Percentiles rank a stretch among this genome's conserved stretches.
phyloP scores from a whole-genome alignment of 2,797 vertebrate genomes.

The Monodelphis domestica region DNA sequence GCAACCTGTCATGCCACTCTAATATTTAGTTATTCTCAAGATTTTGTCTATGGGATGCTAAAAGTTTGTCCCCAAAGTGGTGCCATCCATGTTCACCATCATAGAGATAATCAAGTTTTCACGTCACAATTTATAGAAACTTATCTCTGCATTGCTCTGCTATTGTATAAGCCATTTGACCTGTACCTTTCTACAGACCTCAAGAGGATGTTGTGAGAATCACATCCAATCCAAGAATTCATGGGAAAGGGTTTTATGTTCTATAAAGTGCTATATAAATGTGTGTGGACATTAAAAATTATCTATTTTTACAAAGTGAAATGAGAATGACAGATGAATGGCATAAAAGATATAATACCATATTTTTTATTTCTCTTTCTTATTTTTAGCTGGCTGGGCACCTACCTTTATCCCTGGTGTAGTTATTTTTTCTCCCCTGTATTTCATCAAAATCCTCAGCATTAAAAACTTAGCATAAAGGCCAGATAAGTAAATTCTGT shows the following conservation, averaged over 20 bases:
- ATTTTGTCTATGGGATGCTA: not conserved
- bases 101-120: not conserved
- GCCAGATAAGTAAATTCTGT: not conserved
- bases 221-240: not conserved
- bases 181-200: not conserved
- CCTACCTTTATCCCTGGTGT: not conserved
- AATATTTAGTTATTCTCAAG: not conserved
- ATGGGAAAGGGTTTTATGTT: not conserved
- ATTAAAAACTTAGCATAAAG: conserved; percentile 48
- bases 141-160: not conserved
- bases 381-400: conserved; percentile 34
- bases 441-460: conserved; percentile 31
- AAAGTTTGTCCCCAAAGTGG: not conserved
- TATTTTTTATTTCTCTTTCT: not conserved
- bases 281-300: not conserved
- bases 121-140: not conserved
- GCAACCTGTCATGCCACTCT: not conserved
- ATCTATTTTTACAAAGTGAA: conserved; percentile 11
- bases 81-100: not conserved
- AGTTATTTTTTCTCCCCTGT: not conserved
- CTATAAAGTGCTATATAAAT: not conserved
- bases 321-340: not conserved
- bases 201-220: not conserved
- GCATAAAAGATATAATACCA: not conserved
- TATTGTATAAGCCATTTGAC: not conserved